These are phyloP conservation scores for Callionymus lyra DNA, from an alignment of 2,113 vertebrate genomes.

Conservation along the genomic window DNA sequence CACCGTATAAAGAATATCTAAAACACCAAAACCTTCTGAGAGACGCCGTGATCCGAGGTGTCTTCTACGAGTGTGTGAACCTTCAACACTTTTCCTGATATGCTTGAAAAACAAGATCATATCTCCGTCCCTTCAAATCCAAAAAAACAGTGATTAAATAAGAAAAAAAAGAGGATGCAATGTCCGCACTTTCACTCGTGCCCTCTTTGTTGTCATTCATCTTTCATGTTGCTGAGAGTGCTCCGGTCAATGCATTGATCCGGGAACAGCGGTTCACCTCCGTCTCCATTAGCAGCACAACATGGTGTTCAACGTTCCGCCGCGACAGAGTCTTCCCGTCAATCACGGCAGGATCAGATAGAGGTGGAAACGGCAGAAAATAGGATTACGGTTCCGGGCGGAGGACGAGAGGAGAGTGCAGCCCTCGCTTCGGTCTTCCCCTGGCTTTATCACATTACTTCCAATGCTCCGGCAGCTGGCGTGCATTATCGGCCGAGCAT, in stretches of 20 bases:
- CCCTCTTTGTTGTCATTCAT: too few species aligned
- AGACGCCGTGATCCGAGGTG: too few species aligned
- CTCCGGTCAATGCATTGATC: not conserved
- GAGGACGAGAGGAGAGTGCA: slow-evolving; percentile 41
- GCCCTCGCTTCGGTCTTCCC: slow-evolving; percentile 27
- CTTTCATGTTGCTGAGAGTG: too few species aligned
- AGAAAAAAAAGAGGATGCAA: too few species aligned
- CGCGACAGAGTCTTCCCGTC: slow-evolving; percentile 18
- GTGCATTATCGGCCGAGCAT: slow-evolving; percentile 35
- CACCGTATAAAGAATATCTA: too few species aligned
- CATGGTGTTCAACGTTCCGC: slow-evolving; percentile 7
- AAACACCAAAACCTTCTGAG: too few species aligned
- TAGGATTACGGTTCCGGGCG: slow-evolving; percentile 38
- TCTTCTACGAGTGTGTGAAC: too few species aligned
- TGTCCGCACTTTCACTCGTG: too few species aligned
- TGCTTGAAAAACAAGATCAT: too few species aligned
- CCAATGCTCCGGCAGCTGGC: slow-evolving; percentile 34
- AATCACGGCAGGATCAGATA: slow-evolving; percentile 44
- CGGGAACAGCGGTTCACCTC: not conserved
- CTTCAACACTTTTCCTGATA: too few species aligned
- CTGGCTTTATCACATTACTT: slow-evolving; percentile 50
- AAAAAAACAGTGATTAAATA: too few species aligned
- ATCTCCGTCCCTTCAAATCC: too few species aligned
- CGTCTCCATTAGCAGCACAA: slow-evolving; percentile 3
- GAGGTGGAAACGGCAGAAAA: slow-evolving; percentile 45